Evolutionary conservation across 2,888 invertebrate species (phyloP).

Genomic region (Rhingia campestris): DNA sequence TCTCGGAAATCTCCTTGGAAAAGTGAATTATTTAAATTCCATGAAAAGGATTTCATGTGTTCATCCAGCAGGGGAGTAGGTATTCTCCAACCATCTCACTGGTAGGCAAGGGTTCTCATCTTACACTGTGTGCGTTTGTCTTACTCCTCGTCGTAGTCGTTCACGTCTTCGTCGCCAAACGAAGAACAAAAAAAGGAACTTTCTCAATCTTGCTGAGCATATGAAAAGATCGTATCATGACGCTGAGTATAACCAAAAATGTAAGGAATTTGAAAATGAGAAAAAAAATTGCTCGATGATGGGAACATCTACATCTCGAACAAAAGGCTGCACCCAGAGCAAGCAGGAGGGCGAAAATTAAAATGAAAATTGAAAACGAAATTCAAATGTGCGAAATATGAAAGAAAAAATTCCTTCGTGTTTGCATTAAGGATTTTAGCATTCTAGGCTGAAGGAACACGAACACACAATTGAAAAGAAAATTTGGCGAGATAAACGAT

Average conservation of each 20-base stretch:
- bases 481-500: too few relatives aligned
- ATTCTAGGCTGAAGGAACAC: too few relatives aligned
- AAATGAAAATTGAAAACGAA: slow-evolving; percentile 50
- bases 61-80: slow-evolving; percentile 39
- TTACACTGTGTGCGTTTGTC: not conserved
- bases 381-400: slow-evolving; percentile 35
- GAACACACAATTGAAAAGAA: too few relatives aligned
- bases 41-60: slow-evolving; percentile 70
- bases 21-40: slow-evolving; percentile 73
- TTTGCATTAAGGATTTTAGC: slow-evolving; percentile 7
- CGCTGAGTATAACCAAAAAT: slow-evolving; percentile 58
- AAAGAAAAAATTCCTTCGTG: slow-evolving; percentile 1
- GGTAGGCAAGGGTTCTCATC: slow-evolving; percentile 26
- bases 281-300: not conserved
- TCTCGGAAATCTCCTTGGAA: slow-evolving; percentile 57
- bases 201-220: slow-evolving; percentile 58
- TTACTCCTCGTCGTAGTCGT: not conserved
- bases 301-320: slow-evolving; percentile 14
- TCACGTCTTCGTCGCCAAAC: slow-evolving; percentile 6
- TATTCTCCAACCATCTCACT: slow-evolving; percentile 10
- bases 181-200: slow-evolving; percentile 28
- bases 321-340: slow-evolving; percentile 7
- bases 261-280: slow-evolving; percentile 48
- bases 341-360: slow-evolving; percentile 18
- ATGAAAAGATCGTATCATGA: slow-evolving; percentile 61